Evolutionary conservation across 2,888 invertebrate species (phyloP).

Genomic region (Toxonevra muliebris): DNA sequence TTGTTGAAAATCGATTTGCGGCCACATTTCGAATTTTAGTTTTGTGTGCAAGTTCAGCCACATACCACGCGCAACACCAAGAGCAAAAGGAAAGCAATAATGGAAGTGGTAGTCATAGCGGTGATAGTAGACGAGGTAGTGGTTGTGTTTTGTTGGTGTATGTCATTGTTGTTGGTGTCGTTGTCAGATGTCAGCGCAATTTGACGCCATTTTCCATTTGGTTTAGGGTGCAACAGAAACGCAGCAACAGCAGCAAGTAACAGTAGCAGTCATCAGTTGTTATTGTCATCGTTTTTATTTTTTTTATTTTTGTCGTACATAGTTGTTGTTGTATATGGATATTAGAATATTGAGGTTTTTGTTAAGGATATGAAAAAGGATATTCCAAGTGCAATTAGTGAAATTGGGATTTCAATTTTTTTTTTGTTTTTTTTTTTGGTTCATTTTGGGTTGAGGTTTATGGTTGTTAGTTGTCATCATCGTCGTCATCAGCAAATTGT

Average conservation of each 20-base stretch:
- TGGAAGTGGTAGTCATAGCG: neutral
- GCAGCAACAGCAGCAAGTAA: slow-evolving; percentile 31
- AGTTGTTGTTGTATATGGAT: neutral
- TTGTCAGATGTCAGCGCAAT: slow-evolving; percentile 61
- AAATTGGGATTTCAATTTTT: slow-evolving; percentile 47
- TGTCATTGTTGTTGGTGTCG: slow-evolving; percentile 41
- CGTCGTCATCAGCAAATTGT: no score
- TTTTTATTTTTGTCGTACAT: slow-evolving; percentile 37
- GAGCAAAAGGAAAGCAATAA: neutral
- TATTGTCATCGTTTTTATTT: slow-evolving; percentile 38
- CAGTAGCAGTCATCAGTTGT: slow-evolving; percentile 33
- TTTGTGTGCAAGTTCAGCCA: slow-evolving; percentile 7
- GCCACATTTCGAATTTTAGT: slow-evolving; percentile 40
- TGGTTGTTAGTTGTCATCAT: no score
- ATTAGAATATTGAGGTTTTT: slow-evolving; percentile 4
- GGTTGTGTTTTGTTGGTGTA: slow-evolving; percentile 22
- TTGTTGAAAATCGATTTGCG: slow-evolving; percentile 52
- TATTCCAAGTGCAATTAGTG: slow-evolving; percentile 60
- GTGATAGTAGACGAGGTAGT: slow-evolving; percentile 33
- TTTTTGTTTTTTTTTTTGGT: slow-evolving; percentile 16
- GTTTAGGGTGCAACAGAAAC: slow-evolving; percentile 26
- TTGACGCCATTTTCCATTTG: slow-evolving; percentile 58
- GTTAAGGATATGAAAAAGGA: slow-evolving; percentile 47
- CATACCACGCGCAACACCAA: neutral
- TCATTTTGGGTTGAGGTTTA: neutral